Percentiles rank a stretch among this genome's conserved stretches.
Evolutionary conservation across 1,140 invertebrate genomes (phyloP).

Genomic region (Coptotermes formosanus): DNA sequence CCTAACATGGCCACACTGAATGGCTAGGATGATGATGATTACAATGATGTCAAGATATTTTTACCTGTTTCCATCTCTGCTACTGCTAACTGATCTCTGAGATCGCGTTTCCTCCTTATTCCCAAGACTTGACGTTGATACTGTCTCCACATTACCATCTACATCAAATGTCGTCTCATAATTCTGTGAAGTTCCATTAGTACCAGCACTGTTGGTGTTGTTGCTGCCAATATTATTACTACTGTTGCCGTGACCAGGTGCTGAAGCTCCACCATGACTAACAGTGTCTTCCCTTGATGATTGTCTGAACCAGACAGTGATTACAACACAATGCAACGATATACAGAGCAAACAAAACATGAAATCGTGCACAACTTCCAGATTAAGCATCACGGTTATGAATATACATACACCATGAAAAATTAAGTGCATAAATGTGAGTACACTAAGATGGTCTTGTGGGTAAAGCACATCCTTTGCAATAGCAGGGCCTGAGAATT

Average conservation of each 20-base stretch:
- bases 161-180: constrained; percentile 81
- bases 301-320: constrained; percentile 33
- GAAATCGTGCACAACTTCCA: neutral
- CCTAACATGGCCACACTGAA: too few relatives aligned
- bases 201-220: neutral
- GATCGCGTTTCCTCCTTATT: constrained; percentile 64
- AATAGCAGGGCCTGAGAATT: too few relatives aligned
- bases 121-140: constrained; percentile 47
- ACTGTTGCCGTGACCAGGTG: constrained; percentile 17
- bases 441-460: too few relatives aligned
- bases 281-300: constrained; percentile 31
- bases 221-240: constrained; percentile 19
- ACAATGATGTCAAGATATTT: too few relatives aligned
- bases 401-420: too few relatives aligned
- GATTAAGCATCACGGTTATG: neutral
- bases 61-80: constrained; percentile 65
- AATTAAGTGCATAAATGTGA: too few relatives aligned
- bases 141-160: constrained; percentile 78
- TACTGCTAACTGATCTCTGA: constrained; percentile 58
- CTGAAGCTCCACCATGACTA: constrained; percentile 16
- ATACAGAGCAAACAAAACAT: constrained; percentile 18
- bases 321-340: neutral
- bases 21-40: too few relatives aligned
- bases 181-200: constrained; percentile 56
- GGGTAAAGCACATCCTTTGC: too few relatives aligned